Evolutionary conservation across 1,140 invertebrate species (phyloP).

Genomic region (Mylabris phalerata): DNA sequence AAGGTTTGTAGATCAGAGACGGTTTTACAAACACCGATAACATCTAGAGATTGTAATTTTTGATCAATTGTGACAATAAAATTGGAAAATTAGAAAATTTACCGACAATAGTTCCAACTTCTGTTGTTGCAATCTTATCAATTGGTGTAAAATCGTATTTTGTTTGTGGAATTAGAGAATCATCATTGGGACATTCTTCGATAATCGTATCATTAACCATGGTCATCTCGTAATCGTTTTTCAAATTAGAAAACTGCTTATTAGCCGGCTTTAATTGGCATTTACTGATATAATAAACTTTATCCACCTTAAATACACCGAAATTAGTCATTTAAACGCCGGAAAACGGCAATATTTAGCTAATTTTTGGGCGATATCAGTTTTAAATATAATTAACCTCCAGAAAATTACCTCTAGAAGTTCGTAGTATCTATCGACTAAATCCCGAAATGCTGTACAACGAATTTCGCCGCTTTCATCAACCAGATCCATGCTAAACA

Average conservation of each 20-base stretch:
- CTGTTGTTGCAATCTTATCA: constrained; percentile 60
- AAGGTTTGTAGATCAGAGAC: constrained; percentile 66
- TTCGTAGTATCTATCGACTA: constrained; percentile 86
- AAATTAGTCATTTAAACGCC: too few species aligned
- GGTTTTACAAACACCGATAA: constrained; percentile 83
- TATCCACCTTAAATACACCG: constrained; percentile 54
- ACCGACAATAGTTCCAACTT: constrained; percentile 67
- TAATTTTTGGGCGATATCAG: too few species aligned
- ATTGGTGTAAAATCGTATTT: constrained; percentile 79
- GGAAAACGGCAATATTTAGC: too few species aligned
- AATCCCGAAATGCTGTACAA: constrained; percentile 87
- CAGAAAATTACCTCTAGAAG: constrained; percentile 69
- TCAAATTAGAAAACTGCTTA: constrained; percentile 75
- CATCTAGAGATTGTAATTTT: constrained; percentile 54
- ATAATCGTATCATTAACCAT: constrained; percentile 76
- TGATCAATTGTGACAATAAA: background rate
- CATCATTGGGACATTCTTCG: constrained; percentile 59
- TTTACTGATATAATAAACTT: constrained; percentile 84
- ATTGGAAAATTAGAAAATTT: constrained; percentile 28
- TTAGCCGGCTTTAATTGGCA: constrained; percentile 84
- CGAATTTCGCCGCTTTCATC: constrained; percentile 94
- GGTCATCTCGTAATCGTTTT: constrained; percentile 96
- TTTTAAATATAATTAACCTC: background rate
- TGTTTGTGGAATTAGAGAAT: constrained; percentile 65
- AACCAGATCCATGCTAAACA: constrained; percentile 87